A percentile compares a stretch with the other conserved stretches of the same genome.
phyloP scores from a whole-genome alignment of 2,113 vertebrate genomes.

The Callithrix jacchus region DNA sequence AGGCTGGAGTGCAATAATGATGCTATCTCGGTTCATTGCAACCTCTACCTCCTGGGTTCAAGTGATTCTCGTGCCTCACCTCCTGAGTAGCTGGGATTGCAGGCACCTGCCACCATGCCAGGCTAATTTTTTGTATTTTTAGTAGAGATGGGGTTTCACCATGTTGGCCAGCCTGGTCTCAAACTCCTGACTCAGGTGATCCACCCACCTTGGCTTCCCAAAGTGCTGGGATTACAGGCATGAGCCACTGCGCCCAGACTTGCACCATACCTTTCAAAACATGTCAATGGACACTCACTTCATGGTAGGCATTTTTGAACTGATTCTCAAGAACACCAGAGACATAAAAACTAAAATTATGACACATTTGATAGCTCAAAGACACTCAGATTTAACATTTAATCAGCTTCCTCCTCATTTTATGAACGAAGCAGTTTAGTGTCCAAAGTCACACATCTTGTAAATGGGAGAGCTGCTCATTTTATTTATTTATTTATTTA shows the following conservation, averaged over 20 bases:
- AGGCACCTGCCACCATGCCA: neutral
- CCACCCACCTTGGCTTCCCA: no score
- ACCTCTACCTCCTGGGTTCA: neutral
- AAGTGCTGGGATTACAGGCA: no score
- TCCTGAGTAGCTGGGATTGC: neutral
- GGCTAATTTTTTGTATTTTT: neutral
- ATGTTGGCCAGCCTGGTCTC: neutral
- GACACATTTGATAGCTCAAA: neutral
- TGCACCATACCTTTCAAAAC: constrained; percentile 5
- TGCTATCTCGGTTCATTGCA: neutral
- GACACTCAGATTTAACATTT: constrained; percentile 3
- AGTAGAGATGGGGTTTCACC: neutral
- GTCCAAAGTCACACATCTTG: neutral
- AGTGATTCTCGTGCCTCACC: neutral
- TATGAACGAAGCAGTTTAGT: constrained; percentile 19
- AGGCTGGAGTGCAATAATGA: neutral
- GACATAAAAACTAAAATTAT: neutral
- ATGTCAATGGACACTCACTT: neutral
- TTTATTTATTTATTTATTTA: no score
- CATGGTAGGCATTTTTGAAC: neutral
- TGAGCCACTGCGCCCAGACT: no score
- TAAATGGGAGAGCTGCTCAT: neutral
- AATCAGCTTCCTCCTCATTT: neutral
- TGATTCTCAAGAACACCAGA: neutral
- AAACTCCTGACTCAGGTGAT: no score